A percentile compares a stretch with the other conserved stretches of the same genome.
Conservation (phyloP, 1,140 invertebrate genomes). For the Steinernema feltiae region DNA sequence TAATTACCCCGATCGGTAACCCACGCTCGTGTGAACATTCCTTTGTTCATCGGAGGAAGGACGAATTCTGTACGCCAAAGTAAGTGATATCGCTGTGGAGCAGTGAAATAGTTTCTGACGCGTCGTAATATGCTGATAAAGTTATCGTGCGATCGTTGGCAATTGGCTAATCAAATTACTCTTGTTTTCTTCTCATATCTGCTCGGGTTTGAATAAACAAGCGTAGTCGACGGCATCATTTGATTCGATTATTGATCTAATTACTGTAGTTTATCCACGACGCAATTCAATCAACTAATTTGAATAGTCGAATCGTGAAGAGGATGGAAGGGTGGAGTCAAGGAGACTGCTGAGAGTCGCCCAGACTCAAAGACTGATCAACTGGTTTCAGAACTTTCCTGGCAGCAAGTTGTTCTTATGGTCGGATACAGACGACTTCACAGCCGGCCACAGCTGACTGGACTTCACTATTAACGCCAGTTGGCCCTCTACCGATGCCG, state of each 20-base stretch:
- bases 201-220: neutral
- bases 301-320: slow-evolving; percentile 11
- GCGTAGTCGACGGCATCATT: neutral
- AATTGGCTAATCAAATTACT: slow-evolving; percentile 4
- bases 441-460: neutral
- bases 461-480: neutral
- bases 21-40: neutral
- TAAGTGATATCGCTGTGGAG: neutral
- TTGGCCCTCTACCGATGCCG: neutral
- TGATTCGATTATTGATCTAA: slow-evolving; percentile 14
- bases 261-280: slow-evolving; percentile 7
- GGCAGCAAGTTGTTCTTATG: too few relatives aligned
- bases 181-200: slow-evolving; percentile 12
- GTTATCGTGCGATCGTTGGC: neutral
- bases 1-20: neutral
- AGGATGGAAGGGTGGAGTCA: slow-evolving; percentile 11
- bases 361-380: neutral
- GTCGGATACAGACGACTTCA: too few relatives aligned
- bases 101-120: neutral
- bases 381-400: neutral
- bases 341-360: neutral
- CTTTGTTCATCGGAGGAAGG: neutral
- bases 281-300: slow-evolving; percentile 13
- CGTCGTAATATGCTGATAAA: neutral
- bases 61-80: neutral